These are phyloP conservation scores for Eptatretus burgeri DNA, from an alignment of 2,113 vertebrate species.

Conservation along the genomic window DNA sequence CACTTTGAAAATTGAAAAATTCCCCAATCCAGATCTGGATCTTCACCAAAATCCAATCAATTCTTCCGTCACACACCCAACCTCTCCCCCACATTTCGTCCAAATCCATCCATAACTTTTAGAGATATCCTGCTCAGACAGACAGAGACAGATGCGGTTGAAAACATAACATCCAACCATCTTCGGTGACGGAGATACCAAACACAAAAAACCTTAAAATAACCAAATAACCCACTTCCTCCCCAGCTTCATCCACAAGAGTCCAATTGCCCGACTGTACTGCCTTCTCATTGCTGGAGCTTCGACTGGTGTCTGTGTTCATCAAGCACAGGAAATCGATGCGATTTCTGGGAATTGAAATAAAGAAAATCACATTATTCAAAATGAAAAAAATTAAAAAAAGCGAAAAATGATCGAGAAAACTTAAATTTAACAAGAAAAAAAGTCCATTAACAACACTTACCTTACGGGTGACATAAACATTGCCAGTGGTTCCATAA, in stretches of 20 bases:
- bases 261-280: constrained; percentile 64
- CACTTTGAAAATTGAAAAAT: too few species aligned
- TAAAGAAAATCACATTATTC: background rate
- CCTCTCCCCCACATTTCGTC: too few species aligned
- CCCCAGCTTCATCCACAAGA: constrained; percentile 75
- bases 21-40: too few species aligned
- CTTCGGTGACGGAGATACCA: too few species aligned
- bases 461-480: constrained; percentile 61
- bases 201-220: too few species aligned
- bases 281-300: constrained; percentile 15
- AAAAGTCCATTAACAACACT: constrained; percentile 13
- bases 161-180: too few species aligned
- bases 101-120: too few species aligned
- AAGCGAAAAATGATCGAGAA: background rate
- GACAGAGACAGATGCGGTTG: too few species aligned
- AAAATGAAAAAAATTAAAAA: background rate
- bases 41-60: too few species aligned
- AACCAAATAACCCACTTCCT: constrained; percentile 30
- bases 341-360: constrained; percentile 28
- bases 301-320: constrained; percentile 29
- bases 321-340: constrained; percentile 56
- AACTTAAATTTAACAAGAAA: background rate
- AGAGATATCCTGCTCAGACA: too few species aligned
- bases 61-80: too few species aligned
- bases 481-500: constrained; percentile 76